Conservation (phyloP, 2,797 vertebrate genomes). For the Tapirus indicus region DNA sequence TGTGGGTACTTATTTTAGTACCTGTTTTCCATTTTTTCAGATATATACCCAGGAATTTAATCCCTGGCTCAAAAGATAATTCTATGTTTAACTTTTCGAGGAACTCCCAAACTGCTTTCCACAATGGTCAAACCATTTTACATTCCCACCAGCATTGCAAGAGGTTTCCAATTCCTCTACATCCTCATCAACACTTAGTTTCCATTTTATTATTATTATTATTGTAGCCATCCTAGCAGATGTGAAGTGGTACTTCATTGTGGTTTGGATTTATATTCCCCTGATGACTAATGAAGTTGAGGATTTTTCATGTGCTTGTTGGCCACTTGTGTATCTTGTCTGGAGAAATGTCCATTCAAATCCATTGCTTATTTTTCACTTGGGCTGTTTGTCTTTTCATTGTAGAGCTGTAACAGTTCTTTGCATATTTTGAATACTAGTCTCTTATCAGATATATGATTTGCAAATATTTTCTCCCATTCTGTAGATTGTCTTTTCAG, state of each 20-base stretch:
- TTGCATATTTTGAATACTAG: not conserved
- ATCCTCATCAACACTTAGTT: not conserved
- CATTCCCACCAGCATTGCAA: not conserved
- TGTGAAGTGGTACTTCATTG: not conserved
- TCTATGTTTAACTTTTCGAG: not conserved
- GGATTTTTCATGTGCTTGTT: not conserved
- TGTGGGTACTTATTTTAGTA: not conserved
- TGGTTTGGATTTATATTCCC: not conserved
- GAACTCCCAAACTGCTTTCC: not conserved
- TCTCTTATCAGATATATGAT: not conserved
- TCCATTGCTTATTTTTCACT: not conserved
- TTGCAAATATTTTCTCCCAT: not conserved
- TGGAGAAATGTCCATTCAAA: not conserved
- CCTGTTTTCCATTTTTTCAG: not conserved
- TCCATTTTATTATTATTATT: not conserved
- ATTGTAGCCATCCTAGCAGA: not conserved
- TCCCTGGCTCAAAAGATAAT: no score
- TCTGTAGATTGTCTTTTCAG: not conserved
- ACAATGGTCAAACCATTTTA: not conserved
- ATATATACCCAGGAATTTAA: no score
- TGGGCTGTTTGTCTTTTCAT: not conserved
- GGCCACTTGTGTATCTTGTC: not conserved
- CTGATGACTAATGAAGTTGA: not conserved
- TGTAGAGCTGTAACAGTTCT: not conserved
- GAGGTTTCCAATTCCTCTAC: not conserved